A percentile compares a stretch with the other conserved stretches of the same genome.
phyloP scores from a whole-genome alignment of 2,888 invertebrate genomes.

The Selenia dentaria region DNA sequence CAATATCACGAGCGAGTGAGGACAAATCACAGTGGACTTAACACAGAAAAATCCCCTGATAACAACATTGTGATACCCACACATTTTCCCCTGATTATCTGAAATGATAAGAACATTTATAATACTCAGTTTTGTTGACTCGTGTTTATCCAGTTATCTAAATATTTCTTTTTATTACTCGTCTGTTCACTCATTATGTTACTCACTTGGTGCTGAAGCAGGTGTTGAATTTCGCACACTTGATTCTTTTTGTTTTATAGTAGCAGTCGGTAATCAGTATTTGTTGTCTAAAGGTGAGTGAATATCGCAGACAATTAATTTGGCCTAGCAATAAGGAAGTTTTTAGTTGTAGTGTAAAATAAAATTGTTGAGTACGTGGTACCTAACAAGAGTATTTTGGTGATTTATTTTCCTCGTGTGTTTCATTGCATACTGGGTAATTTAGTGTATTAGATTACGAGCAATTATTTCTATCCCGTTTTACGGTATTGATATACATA shows the following conservation, averaged over 20 bases:
- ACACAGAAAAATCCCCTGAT: constrained; percentile 32
- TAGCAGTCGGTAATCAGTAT: neutral
- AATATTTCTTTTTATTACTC: constrained; percentile 20
- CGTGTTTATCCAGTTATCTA: constrained; percentile 33
- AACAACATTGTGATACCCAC: constrained; percentile 22
- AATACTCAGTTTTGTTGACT: constrained; percentile 27
- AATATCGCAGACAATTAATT: constrained; percentile 1
- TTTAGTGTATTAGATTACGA: no score
- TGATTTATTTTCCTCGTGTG: no score
- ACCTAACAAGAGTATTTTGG: no score
- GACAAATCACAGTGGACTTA: constrained; percentile 36
- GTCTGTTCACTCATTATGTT: neutral
- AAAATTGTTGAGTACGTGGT: no score
- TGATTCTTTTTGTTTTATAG: constrained; percentile 7
- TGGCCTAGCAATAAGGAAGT: constrained; percentile 10
- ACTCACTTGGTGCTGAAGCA: constrained; percentile 3
- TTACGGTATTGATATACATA: no score
- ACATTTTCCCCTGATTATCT: constrained; percentile 31
- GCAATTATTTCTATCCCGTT: no score
- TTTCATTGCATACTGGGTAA: no score
- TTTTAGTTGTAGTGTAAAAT: neutral
- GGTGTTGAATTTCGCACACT: constrained; percentile 25
- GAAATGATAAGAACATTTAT: constrained; percentile 29
- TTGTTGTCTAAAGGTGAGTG: constrained; percentile 19
- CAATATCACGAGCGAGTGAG: constrained; percentile 30